phyloP scores from a whole-genome alignment of 2,797 vertebrate species.

The Liparis tanakae region DNA sequence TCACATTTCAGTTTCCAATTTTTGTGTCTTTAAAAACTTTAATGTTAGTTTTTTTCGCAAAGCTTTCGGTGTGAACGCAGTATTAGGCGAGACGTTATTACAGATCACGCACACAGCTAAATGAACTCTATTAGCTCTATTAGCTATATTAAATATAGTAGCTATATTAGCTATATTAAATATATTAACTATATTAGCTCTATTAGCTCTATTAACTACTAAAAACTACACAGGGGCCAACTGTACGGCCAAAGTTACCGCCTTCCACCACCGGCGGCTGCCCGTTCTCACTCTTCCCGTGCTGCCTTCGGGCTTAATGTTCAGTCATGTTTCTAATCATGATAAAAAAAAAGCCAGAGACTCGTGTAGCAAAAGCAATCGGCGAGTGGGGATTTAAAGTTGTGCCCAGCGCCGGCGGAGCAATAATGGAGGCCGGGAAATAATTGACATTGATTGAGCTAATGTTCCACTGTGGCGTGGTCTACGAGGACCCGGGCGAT shows the following conservation, averaged over 20 bases:
- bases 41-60: too few relatives aligned
- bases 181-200: too few relatives aligned
- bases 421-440: constrained; percentile 79
- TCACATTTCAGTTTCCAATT: too few relatives aligned
- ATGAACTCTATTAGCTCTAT: too few relatives aligned
- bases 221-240: too few relatives aligned
- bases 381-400: constrained; percentile 74
- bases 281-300: constrained; percentile 59
- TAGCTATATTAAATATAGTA: too few relatives aligned
- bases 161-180: too few relatives aligned
- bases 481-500: constrained; percentile 70
- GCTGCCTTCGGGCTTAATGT: constrained; percentile 65
- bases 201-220: too few relatives aligned
- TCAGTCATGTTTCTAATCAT: constrained; percentile 76
- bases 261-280: constrained; percentile 22
- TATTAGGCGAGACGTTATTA: too few relatives aligned
- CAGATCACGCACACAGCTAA: too few relatives aligned
- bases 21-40: too few relatives aligned
- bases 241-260: not conserved
- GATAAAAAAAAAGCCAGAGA: constrained; percentile 70
- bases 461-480: constrained; percentile 76
- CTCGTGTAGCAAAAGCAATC: constrained; percentile 69
- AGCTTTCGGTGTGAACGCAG: too few relatives aligned
- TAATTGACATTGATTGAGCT: constrained; percentile 85
- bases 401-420: constrained; percentile 71